phyloP scores from a whole-genome alignment of 1,140 invertebrate genomes.

The Alviniconcha marisindica region DNA sequence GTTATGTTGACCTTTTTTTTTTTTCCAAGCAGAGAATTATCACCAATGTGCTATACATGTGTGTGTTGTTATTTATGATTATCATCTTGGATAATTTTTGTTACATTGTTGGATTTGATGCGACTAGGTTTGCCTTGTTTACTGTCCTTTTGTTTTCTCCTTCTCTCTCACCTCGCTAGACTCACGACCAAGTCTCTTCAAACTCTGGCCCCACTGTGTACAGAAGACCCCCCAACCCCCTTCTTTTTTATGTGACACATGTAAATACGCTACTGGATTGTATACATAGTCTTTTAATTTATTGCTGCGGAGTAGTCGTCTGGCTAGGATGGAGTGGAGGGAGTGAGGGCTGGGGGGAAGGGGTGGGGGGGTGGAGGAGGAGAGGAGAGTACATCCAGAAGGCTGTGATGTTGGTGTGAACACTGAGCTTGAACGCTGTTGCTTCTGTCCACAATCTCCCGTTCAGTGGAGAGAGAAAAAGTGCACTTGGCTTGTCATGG shows the following conservation, averaged over 20 bases:
- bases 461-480: too few species aligned
- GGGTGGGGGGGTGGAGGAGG: neutral
- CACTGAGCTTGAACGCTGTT: neutral
- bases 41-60: neutral
- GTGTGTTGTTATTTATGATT: neutral
- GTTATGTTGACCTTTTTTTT: neutral
- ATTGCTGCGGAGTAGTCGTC: neutral
- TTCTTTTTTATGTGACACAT: too few species aligned
- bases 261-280: slow-evolving; percentile 28
- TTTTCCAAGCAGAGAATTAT: neutral
- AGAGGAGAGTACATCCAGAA: neutral
- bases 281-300: slow-evolving; percentile 31
- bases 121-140: slow-evolving; percentile 4
- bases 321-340: neutral
- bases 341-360: neutral
- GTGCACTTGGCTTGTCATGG: too few species aligned
- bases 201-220: neutral
- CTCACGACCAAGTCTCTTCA: slow-evolving; percentile 31
- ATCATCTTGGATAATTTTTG: neutral
- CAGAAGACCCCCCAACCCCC: slow-evolving; percentile 14
- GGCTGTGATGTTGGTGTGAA: slow-evolving; percentile 22
- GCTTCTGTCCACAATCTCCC: too few species aligned
- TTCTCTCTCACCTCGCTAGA: neutral
- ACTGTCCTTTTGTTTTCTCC: neutral
- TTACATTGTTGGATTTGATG: neutral